These are phyloP conservation scores for Melikaiella ostensackeni DNA, from an alignment of 2,888 invertebrate species.

Conservation along the genomic window DNA sequence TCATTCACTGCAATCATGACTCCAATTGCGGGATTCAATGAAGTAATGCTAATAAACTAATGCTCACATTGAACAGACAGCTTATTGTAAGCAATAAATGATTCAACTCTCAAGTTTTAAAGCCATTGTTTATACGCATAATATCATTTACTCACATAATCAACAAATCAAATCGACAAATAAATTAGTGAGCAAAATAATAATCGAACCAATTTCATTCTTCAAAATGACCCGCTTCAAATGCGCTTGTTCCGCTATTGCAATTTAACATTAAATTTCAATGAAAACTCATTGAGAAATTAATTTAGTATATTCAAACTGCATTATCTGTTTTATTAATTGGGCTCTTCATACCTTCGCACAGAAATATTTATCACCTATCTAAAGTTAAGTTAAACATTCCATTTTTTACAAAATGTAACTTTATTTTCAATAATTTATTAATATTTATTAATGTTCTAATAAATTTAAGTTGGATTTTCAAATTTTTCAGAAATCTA, in stretches of 20 bases:
- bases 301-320: neutral
- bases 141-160: neutral
- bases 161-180: neutral
- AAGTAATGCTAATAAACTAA: neutral
- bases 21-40: neutral
- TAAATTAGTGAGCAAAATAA: neutral
- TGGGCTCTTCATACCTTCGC: neutral
- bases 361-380: neutral
- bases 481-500: too few relatives aligned
- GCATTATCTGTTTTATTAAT: neutral
- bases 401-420: neutral
- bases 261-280: neutral
- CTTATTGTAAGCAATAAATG: neutral
- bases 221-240: neutral
- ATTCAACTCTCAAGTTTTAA: neutral
- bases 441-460: too few relatives aligned
- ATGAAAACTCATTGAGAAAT: neutral
- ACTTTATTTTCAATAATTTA: too few relatives aligned
- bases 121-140: neutral
- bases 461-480: too few relatives aligned
- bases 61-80: neutral
- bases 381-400: neutral
- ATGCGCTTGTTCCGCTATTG: neutral
- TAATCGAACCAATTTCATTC: neutral
- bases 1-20: neutral